Evolutionary conservation across 2,113 vertebrate genomes (phyloP).

Genomic region (Saguinus midas): DNA sequence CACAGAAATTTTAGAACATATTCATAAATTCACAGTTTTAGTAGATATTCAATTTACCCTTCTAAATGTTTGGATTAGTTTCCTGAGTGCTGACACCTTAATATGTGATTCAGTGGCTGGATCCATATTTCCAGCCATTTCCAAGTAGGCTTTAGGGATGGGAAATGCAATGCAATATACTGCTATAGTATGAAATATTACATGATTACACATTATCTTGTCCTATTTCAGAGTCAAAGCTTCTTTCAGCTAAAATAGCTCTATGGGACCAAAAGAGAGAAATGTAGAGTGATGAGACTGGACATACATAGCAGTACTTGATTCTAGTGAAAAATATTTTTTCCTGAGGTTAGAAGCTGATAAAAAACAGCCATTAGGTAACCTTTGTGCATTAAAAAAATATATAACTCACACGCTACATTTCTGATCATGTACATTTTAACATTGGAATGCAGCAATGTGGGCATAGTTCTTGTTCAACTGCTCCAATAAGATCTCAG

Average conservation of each 20-base stretch:
- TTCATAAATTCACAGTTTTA: neutral
- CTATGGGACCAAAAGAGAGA: neutral
- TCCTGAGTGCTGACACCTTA: neutral
- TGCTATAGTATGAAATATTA: neutral
- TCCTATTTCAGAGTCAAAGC: neutral
- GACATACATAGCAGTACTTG: neutral
- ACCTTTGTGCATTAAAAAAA: neutral
- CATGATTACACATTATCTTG: neutral
- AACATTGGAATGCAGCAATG: neutral
- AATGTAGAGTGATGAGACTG: neutral
- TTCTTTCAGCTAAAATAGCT: neutral
- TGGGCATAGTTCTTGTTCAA: neutral
- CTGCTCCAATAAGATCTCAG: neutral
- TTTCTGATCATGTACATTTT: neutral
- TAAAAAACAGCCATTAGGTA: neutral
- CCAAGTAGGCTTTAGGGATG: neutral
- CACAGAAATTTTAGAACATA: neutral
- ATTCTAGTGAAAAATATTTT: neutral
- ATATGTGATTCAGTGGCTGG: neutral
- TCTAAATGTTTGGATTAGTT: neutral
- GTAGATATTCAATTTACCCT: neutral
- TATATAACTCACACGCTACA: neutral
- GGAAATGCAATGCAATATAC: neutral
- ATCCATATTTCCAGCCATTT: neutral
- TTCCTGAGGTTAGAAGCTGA: neutral